A percentile compares a stretch with the other conserved stretches of the same genome.
Evolutionary conservation across 1,140 invertebrate species (phyloP).

Genomic region (Drosophila kurseongensis): DNA sequence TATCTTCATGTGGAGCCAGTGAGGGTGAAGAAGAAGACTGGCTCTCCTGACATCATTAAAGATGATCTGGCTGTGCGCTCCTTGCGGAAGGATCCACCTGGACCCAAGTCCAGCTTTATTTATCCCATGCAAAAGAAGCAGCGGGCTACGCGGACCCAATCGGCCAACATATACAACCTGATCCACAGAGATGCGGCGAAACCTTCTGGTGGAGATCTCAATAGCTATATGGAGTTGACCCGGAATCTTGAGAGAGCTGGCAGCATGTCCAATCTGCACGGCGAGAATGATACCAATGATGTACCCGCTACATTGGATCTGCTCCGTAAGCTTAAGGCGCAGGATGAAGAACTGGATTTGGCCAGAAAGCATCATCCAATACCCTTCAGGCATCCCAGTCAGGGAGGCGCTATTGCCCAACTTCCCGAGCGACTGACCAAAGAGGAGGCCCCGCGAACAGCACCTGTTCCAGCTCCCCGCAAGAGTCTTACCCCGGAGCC

Average conservation of each 20-base stretch:
- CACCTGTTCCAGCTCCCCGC: slow-evolving; percentile 73
- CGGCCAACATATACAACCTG: slow-evolving; percentile 91
- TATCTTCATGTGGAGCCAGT: slow-evolving; percentile 90
- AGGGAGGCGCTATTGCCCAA: slow-evolving; percentile 75
- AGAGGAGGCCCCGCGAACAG: slow-evolving; percentile 24
- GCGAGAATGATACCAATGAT: slow-evolving; percentile 48
- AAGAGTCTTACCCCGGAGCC: slow-evolving; percentile 80
- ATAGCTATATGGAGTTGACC: slow-evolving; percentile 74
- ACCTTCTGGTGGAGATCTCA: slow-evolving; percentile 80
- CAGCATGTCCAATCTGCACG: slow-evolving; percentile 75
- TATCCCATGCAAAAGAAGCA: slow-evolving; percentile 87
- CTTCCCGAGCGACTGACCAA: slow-evolving; percentile 62
- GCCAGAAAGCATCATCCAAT: slow-evolving; percentile 44
- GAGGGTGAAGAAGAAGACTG: slow-evolving; percentile 79
- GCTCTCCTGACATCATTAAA: slow-evolving; percentile 90
- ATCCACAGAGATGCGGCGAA: slow-evolving; percentile 86
- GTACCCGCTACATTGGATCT: slow-evolving; percentile 71
- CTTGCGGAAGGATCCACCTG: slow-evolving; percentile 90
- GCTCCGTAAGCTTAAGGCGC: slow-evolving; percentile 68
- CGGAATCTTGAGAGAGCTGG: slow-evolving; percentile 72
- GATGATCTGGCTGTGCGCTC: slow-evolving; percentile 95
- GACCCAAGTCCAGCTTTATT: slow-evolving; percentile 55
- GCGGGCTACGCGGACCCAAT: slow-evolving; percentile 91
- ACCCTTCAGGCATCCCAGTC: slow-evolving; percentile 78
- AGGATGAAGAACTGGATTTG: slow-evolving; percentile 60